Percentiles rank a stretch among this genome's conserved stretches.
Evolutionary conservation across 2,888 invertebrate species (phyloP).

Genomic region (Argyresthia goedartella): DNA sequence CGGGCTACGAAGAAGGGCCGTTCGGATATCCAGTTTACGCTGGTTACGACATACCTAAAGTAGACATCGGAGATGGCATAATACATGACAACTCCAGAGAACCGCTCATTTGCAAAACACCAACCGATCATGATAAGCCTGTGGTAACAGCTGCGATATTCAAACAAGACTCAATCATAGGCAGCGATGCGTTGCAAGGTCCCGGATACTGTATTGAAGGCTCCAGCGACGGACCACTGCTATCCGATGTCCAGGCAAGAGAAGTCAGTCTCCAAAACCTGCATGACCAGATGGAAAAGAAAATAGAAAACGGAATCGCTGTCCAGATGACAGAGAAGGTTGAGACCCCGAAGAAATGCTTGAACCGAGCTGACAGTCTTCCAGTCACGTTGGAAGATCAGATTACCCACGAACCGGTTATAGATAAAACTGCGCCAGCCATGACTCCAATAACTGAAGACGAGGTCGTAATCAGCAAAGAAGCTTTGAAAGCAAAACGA

Average conservation of each 20-base stretch:
- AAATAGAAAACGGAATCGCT: conserved; percentile 50
- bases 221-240: conserved; percentile 58
- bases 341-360: conserved; percentile 53
- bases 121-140: conserved; percentile 71
- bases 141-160: conserved; percentile 79
- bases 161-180: conserved; percentile 72
- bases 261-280: conserved; percentile 54
- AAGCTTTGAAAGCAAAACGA: conserved; percentile 42
- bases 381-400: conserved; percentile 68
- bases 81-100: conserved; percentile 58
- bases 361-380: conserved; percentile 67
- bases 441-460: conserved; percentile 53
- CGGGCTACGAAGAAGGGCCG: conserved; percentile 80
- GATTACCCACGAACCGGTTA: conserved; percentile 19
- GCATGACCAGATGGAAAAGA: conserved; percentile 49
- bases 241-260: conserved; percentile 63
- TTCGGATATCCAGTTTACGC: conserved; percentile 77
- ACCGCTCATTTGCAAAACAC: conserved; percentile 57
- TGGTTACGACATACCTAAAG: conserved; percentile 65
- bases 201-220: conserved; percentile 64
- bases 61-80: conserved; percentile 39
- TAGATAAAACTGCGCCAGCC: conserved; percentile 19
- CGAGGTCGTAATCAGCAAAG: conserved; percentile 36
- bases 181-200: conserved; percentile 49
- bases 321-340: conserved; percentile 38